These are phyloP conservation scores for Cheilinus undulatus DNA, from an alignment of 2,113 vertebrate species.

Conservation along the genomic window DNA sequence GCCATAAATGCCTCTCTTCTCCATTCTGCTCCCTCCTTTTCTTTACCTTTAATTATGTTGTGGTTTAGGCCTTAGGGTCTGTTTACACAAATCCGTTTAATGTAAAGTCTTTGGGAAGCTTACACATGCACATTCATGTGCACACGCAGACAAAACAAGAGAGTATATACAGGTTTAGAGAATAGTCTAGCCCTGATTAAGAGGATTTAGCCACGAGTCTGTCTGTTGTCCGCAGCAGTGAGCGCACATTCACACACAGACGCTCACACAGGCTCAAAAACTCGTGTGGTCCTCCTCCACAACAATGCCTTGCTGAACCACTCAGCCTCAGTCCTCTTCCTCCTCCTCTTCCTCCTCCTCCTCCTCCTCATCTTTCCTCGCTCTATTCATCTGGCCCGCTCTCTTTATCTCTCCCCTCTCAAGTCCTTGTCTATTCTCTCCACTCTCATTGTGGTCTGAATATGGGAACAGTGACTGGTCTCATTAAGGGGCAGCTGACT, in stretches of 20 bases:
- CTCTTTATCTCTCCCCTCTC: constrained; percentile 33
- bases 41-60: constrained; percentile 68
- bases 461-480: constrained; percentile 13
- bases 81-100: constrained; percentile 77
- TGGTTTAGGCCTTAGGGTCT: constrained; percentile 51
- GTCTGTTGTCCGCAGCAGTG: constrained; percentile 34
- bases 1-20: constrained; percentile 3
- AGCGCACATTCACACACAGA: constrained; percentile 16
- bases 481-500: constrained; percentile 28
- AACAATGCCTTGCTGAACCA: constrained; percentile 39
- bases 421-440: constrained; percentile 39
- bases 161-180: constrained; percentile 47
- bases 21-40: constrained; percentile 44
- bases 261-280: constrained; percentile 15
- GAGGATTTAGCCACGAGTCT: constrained; percentile 62
- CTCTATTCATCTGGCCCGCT: constrained; percentile 34
- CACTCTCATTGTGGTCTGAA: constrained; percentile 27
- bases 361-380: constrained; percentile 30
- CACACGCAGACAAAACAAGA: constrained; percentile 45
- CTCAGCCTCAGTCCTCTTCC: constrained; percentile 22
- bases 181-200: constrained; percentile 49
- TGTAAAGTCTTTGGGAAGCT: constrained; percentile 45
- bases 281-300: constrained; percentile 27
- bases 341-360: constrained; percentile 30
- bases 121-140: constrained; percentile 34